Conservation (phyloP, 2,797 vertebrate genomes). For the Neostethus bicornis region DNA sequence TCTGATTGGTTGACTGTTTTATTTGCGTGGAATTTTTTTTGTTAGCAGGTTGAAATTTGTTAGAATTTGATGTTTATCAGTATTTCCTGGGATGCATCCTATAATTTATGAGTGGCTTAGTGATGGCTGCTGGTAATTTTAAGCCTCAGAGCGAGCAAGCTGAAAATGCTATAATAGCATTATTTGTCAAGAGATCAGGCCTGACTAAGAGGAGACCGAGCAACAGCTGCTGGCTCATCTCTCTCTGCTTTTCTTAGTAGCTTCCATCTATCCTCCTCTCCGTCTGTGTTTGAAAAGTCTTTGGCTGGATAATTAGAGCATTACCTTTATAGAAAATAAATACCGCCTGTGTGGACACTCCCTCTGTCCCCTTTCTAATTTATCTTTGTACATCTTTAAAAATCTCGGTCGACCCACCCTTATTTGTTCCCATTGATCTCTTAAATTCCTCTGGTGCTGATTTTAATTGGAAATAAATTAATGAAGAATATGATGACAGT, state of each 20-base stretch:
- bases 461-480: conserved; percentile 34
- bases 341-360: conserved; percentile 49
- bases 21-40: conserved; percentile 66
- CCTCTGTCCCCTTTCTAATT: conserved; percentile 50
- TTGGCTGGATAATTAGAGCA: conserved; percentile 61
- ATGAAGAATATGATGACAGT: conserved; percentile 14
- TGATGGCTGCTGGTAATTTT: conserved; percentile 44
- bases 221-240: conserved; percentile 50
- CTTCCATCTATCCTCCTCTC: conserved; percentile 22
- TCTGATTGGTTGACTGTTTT: conserved; percentile 47
- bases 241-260: conserved; percentile 18
- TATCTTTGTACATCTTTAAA: conserved; percentile 51
- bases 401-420: conserved; percentile 31
- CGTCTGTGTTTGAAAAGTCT: conserved; percentile 44
- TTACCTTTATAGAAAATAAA: conserved; percentile 57
- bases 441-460: conserved; percentile 12
- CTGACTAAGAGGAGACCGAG: conserved; percentile 46
- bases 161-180: conserved; percentile 53
- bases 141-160: conserved; percentile 43
- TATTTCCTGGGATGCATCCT: conserved; percentile 41
- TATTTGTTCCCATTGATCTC: conserved; percentile 11
- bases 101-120: conserved; percentile 43
- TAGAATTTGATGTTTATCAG: conserved; percentile 43
- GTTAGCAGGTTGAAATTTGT: conserved; percentile 48
- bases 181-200: conserved; percentile 60